Percentiles rank a stretch among this genome's conserved stretches.
Conservation (phyloP, 2,888 invertebrate species). For the Macrophya annulata region DNA sequence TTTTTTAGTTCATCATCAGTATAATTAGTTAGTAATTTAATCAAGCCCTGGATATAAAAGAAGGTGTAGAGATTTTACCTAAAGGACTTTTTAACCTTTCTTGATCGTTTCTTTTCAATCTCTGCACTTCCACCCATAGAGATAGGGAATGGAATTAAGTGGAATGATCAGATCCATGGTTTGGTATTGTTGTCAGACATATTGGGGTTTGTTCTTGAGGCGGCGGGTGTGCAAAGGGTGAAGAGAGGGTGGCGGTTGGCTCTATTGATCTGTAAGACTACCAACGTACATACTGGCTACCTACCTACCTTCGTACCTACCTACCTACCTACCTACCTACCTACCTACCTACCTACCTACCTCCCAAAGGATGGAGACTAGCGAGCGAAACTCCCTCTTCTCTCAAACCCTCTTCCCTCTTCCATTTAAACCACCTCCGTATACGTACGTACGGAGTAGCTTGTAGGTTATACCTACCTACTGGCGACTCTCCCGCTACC, state of each 20-base stretch:
- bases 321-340: slow-evolving; percentile 64
- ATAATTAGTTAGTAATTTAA: too few species aligned
- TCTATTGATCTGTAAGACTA: slow-evolving; percentile 80
- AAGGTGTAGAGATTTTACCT: too few species aligned
- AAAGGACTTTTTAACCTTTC: too few species aligned
- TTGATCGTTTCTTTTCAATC: slow-evolving; percentile 49
- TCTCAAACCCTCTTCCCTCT: slow-evolving; percentile 61
- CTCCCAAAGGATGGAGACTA: slow-evolving; percentile 58
- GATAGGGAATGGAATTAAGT: not conserved
- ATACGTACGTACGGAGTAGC: slow-evolving; percentile 62
- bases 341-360: slow-evolving; percentile 61
- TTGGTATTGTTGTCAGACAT: slow-evolving; percentile 74
- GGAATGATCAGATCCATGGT: not conserved
- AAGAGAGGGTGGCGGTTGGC: slow-evolving; percentile 76
- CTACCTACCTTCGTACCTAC: slow-evolving; percentile 64
- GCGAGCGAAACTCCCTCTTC: slow-evolving; percentile 58
- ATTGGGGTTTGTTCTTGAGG: slow-evolving; percentile 77
- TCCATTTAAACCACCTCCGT: slow-evolving; percentile 60
- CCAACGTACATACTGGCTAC: slow-evolving; percentile 73
- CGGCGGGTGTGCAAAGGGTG: slow-evolving; percentile 67
- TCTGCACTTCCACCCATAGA: too few species aligned
- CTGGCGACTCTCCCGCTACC: slow-evolving; percentile 62
- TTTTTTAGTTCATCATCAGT: too few species aligned
- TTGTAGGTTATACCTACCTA: not conserved
- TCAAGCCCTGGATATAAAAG: too few species aligned